A percentile compares a stretch with the other conserved stretches of the same genome.
Conservation (phyloP, 1,140 invertebrate genomes). For the Wasmannia auropunctata region DNA sequence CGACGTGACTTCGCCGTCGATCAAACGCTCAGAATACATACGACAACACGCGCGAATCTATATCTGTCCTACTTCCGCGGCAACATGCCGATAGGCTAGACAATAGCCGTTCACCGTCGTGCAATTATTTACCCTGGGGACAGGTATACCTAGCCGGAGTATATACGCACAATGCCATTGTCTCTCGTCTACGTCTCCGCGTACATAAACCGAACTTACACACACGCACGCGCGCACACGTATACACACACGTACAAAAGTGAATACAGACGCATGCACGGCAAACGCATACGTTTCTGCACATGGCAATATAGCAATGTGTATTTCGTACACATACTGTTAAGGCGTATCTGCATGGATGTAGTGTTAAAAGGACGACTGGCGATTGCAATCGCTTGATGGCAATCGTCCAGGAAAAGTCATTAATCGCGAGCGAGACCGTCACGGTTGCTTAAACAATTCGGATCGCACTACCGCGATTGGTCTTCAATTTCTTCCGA, state of each 20-base stretch:
- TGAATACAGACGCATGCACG: not conserved
- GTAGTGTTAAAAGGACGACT: slow-evolving; percentile 29
- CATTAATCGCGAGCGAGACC: slow-evolving; percentile 53
- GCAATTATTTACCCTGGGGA: slow-evolving; percentile 67
- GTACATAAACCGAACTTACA: not conserved
- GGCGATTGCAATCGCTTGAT: slow-evolving; percentile 42
- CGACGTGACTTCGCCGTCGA: slow-evolving; percentile 40
- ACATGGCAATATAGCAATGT: not conserved
- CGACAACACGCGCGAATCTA: slow-evolving; percentile 16
- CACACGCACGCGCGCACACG: too few relatives aligned
- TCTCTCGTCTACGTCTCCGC: slow-evolving; percentile 44
- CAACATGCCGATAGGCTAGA: slow-evolving; percentile 50
- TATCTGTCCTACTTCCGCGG: slow-evolving; percentile 46
- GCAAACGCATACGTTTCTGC: not conserved
- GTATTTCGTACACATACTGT: not conserved
- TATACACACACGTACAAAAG: not conserved
- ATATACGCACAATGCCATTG: slow-evolving; percentile 65
- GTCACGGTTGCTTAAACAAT: slow-evolving; percentile 42
- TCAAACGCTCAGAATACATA: slow-evolving; percentile 30
- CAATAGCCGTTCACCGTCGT: slow-evolving; percentile 57
- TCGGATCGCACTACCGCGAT: slow-evolving; percentile 42
- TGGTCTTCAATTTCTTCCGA: slow-evolving; percentile 28
- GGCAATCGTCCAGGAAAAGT: slow-evolving; percentile 55
- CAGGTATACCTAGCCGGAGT: slow-evolving; percentile 47
- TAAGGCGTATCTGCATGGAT: not conserved